These are phyloP conservation scores for Elaphurus davidianus DNA, from an alignment of 2,113 vertebrate genomes.

Conservation along the genomic window DNA sequence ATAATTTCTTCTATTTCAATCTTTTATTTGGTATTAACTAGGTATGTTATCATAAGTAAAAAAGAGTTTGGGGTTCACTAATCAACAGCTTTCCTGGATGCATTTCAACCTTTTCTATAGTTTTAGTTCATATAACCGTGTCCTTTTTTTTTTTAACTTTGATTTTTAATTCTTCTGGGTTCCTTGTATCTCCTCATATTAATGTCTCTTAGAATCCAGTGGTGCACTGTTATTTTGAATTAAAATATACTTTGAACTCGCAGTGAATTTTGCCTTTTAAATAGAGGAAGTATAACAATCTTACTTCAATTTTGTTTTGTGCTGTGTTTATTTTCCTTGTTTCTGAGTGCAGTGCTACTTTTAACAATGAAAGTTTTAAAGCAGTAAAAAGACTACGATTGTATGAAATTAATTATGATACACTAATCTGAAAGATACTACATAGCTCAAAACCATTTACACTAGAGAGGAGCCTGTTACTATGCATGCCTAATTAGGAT, in stretches of 20 bases:
- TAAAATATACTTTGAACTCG: slow-evolving; percentile 49
- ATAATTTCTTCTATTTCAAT: slow-evolving; percentile 59
- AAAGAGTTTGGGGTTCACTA: slow-evolving; percentile 67
- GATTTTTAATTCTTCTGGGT: slow-evolving; percentile 58
- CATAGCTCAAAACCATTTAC: not conserved
- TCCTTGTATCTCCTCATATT: slow-evolving; percentile 69
- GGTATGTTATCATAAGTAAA: slow-evolving; percentile 76
- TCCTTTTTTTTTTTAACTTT: slow-evolving; percentile 71
- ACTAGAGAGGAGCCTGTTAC: not conserved
- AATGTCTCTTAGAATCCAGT: slow-evolving; percentile 43
- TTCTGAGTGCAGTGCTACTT: not conserved
- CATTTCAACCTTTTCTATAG: slow-evolving; percentile 73
- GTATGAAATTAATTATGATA: slow-evolving; percentile 3
- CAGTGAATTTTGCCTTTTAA: slow-evolving; percentile 49
- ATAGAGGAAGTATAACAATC: not conserved
- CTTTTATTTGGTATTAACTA: slow-evolving; percentile 75
- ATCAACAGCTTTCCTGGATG: slow-evolving; percentile 74
- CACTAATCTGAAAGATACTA: not conserved
- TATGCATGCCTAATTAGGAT: not conserved
- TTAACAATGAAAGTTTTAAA: slow-evolving; percentile 24
- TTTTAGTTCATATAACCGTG: slow-evolving; percentile 71
- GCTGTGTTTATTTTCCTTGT: slow-evolving; percentile 9
- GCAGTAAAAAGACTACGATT: not conserved
- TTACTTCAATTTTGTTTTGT: not conserved
- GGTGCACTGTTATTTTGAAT: slow-evolving; percentile 16